Percentiles rank a stretch among this genome's conserved stretches.
Evolutionary conservation across 2,888 invertebrate genomes (phyloP).

Genomic region (Danaus chrysippus): DNA sequence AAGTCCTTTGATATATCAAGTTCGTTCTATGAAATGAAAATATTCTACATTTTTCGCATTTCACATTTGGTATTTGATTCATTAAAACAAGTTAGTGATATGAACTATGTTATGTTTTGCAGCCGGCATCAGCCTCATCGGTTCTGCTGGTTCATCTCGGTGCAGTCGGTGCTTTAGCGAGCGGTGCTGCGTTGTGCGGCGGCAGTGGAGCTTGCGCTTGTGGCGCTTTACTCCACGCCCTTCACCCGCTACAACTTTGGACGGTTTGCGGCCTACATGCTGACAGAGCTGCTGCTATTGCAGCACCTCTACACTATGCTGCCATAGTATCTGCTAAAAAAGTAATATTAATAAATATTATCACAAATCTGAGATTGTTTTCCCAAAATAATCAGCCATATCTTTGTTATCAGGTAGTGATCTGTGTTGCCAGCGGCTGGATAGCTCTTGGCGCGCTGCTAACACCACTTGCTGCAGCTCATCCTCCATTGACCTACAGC

Average conservation of each 20-base stretch:
- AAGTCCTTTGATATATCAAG: too few species aligned
- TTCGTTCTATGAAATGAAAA: too few species aligned
- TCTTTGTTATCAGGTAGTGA: slow-evolving; percentile 70
- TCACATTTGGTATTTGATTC: too few species aligned
- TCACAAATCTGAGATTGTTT: not conserved
- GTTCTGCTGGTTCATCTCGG: slow-evolving; percentile 86
- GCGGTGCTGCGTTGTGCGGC: slow-evolving; percentile 84
- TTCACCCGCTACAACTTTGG: slow-evolving; percentile 87
- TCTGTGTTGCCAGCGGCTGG: slow-evolving; percentile 85
- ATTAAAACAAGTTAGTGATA: too few species aligned
- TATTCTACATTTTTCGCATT: too few species aligned
- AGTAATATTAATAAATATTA: slow-evolving; percentile 50
- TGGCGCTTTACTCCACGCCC: slow-evolving; percentile 83
- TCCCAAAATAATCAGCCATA: not conserved
- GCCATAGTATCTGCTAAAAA: slow-evolving; percentile 86
- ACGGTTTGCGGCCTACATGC: slow-evolving; percentile 89
- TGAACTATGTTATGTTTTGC: slow-evolving; percentile 33
- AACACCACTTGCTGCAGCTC: slow-evolving; percentile 81
- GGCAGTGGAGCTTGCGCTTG: slow-evolving; percentile 82
- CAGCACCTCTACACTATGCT: slow-evolving; percentile 88
- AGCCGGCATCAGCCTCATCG: slow-evolving; percentile 84
- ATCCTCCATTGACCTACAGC: slow-evolving; percentile 67
- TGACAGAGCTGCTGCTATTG: slow-evolving; percentile 88
- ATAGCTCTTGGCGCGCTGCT: slow-evolving; percentile 80
- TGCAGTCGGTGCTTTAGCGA: slow-evolving; percentile 82